Evolutionary conservation across 2,113 vertebrate genomes (phyloP).

Genomic region (Pithys albifrons): DNA sequence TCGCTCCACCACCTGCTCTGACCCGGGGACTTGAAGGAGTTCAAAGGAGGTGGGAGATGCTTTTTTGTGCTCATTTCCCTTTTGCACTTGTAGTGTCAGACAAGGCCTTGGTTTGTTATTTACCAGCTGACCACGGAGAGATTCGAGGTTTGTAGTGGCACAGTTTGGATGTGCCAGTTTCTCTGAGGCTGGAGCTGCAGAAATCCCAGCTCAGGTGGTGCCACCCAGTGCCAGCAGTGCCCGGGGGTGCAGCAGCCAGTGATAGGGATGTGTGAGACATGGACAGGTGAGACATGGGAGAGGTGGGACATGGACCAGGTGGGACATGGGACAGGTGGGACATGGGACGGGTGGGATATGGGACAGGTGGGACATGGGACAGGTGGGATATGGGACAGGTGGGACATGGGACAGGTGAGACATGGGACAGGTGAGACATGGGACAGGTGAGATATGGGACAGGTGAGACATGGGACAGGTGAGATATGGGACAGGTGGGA

Average conservation of each 20-base stretch:
- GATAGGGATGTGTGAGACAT: no score
- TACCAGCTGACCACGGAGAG: neutral
- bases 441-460: no score
- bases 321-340: no score
- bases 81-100: neutral
- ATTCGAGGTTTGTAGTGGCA: neutral
- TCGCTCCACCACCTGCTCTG: neutral
- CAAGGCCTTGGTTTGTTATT: neutral
- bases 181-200: neutral
- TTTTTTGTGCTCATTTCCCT: neutral
- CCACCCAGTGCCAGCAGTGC: neutral
- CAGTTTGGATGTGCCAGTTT: neutral
- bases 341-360: no score
- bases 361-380: no score
- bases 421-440: no score
- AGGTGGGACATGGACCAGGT: no score
- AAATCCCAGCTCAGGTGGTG: neutral
- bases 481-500: no score
- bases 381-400: no score
- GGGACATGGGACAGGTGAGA: no score
- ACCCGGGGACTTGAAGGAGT: neutral
- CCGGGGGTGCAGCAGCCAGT: neutral
- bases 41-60: neutral
- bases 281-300: no score
- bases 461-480: no score